Evolutionary conservation across 2,888 invertebrate genomes (phyloP).

Genomic region (Drosophila pseudotakahashii): DNA sequence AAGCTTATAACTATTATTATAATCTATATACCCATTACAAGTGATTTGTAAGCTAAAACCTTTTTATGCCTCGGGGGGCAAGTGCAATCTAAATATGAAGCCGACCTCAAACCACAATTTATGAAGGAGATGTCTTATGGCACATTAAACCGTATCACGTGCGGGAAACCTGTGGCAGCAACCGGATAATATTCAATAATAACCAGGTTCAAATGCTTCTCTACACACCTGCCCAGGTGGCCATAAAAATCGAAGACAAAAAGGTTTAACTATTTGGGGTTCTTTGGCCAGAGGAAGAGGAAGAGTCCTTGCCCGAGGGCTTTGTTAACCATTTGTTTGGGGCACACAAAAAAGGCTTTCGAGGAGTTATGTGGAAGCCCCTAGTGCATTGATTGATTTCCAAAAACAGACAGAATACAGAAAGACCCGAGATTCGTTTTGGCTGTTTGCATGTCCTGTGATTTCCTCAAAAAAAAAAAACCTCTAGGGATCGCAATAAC

Average conservation of each 20-base stretch:
- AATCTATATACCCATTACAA: background rate
- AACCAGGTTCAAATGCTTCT: slow-evolving; percentile 37
- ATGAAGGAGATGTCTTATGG: slow-evolving; percentile 18
- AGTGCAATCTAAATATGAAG: slow-evolving; percentile 38
- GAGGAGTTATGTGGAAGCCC: background rate
- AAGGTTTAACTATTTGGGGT: slow-evolving; percentile 35
- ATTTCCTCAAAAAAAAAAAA: slow-evolving; percentile 4
- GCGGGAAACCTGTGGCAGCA: slow-evolving; percentile 19
- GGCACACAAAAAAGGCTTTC: slow-evolving; percentile 27
- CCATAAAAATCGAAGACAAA: slow-evolving; percentile 24
- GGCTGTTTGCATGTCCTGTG: slow-evolving; percentile 33
- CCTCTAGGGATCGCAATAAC: slow-evolving; percentile 37
- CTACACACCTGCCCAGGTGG: slow-evolving; percentile 24
- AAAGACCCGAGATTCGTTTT: slow-evolving; percentile 7
- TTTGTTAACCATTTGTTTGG: slow-evolving; percentile 37
- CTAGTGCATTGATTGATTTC: slow-evolving; percentile 40
- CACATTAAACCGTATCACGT: slow-evolving; percentile 29
- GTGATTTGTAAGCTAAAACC: background rate
- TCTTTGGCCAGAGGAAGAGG: background rate
- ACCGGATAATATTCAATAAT: slow-evolving; percentile 63
- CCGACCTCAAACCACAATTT: slow-evolving; percentile 33
- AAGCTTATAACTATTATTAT: too few relatives aligned
- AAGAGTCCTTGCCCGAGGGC: slow-evolving; percentile 30
- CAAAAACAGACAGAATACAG: background rate
- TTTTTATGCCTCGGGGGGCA: slow-evolving; percentile 4